These are phyloP conservation scores for Scalopus aquaticus DNA, from an alignment of 2,113 vertebrate genomes.

Conservation along the genomic window DNA sequence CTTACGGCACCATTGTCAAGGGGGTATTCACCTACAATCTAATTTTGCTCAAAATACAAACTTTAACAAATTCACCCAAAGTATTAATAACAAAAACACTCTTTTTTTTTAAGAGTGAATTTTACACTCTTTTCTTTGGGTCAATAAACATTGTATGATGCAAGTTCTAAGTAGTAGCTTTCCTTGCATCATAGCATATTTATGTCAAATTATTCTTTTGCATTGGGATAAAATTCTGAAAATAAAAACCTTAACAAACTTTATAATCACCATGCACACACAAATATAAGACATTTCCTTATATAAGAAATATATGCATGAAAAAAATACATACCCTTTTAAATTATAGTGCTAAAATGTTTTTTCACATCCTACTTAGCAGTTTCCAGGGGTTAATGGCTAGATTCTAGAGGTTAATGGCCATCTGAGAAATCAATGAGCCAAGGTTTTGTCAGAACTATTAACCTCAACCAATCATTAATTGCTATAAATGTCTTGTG, in stretches of 20 bases:
- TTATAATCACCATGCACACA: background rate
- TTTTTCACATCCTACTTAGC: conserved; percentile 64
- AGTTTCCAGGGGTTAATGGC: conserved; percentile 71
- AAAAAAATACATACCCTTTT: conserved; percentile 12
- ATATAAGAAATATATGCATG: background rate
- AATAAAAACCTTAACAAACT: conserved; percentile 37
- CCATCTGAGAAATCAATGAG: conserved; percentile 71
- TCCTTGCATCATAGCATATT: background rate
- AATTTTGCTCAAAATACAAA: background rate
- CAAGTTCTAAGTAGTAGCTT: background rate
- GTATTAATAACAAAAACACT: background rate
- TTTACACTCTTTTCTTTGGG: background rate
- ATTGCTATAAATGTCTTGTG: conserved; percentile 73
- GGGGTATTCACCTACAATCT: background rate
- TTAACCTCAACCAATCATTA: conserved; percentile 80
- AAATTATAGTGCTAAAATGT: conserved; percentile 20
- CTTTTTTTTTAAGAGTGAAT: conserved; percentile 20
- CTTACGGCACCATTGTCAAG: background rate
- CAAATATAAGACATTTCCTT: conserved; percentile 25
- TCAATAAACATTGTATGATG: conserved; percentile 36
- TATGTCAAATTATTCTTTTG: conserved; percentile 15
- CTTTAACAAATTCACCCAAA: conserved; percentile 39
- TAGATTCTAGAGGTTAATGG: conserved; percentile 79
- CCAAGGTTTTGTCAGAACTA: conserved; percentile 70
- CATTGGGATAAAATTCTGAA: conserved; percentile 27